These are phyloP conservation scores for Yasuhikotakia modesta DNA, from an alignment of 2,797 vertebrate genomes.

Conservation along the genomic window DNA sequence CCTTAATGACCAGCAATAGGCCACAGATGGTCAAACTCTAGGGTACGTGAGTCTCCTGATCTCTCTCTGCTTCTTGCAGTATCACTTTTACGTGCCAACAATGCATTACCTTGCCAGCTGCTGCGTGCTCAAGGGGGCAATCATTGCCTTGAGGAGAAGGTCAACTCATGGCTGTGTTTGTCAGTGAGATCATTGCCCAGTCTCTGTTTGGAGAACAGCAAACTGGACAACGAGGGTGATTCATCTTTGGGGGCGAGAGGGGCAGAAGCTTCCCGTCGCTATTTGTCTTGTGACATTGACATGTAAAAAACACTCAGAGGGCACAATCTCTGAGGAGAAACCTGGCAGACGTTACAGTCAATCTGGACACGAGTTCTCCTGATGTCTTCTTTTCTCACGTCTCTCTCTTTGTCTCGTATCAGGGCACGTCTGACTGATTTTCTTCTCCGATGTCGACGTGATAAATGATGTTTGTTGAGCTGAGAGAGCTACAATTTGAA, in stretches of 20 bases:
- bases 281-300: conserved; percentile 74
- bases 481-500: conserved; percentile 40
- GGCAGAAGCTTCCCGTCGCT: conserved; percentile 68
- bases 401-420: conserved; percentile 42
- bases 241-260: conserved; percentile 65
- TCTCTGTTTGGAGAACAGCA: conserved; percentile 45
- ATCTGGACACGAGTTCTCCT: conserved; percentile 31
- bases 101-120: conserved; percentile 75
- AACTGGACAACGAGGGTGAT: conserved; percentile 74
- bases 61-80: conserved; percentile 69
- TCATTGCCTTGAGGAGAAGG: conserved; percentile 76
- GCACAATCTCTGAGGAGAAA: conserved; percentile 57
- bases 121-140: conserved; percentile 72
- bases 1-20: conserved; percentile 83
- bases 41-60: conserved; percentile 73
- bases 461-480: conserved; percentile 51
- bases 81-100: conserved; percentile 69
- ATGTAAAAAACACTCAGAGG: conserved; percentile 64
- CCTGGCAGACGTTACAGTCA: conserved; percentile 67
- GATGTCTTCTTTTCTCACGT: conserved; percentile 1
- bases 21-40: conserved; percentile 81
- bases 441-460: conserved; percentile 44
- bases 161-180: conserved; percentile 73
- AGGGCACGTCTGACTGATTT: conserved; percentile 62
- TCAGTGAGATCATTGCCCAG: conserved; percentile 55